Base-by-base conservation (phyloP, 2,888 invertebrate genomes). In the Allacma fusca region DNA sequence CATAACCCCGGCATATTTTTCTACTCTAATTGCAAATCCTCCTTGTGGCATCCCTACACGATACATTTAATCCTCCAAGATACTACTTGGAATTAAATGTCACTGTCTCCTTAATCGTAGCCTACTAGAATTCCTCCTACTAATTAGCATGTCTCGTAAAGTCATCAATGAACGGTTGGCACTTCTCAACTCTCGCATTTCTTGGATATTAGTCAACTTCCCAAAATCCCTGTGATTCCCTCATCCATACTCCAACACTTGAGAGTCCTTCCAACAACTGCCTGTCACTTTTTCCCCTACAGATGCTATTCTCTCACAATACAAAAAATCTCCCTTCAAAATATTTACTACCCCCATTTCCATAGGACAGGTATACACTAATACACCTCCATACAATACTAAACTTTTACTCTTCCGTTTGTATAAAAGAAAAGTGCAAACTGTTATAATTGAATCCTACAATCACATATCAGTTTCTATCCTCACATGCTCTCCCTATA, bases 61-160 rank as follows among this genome's bases (percentile, higher is more conserved):
- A 50, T 19, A 50, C 50, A 50, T 50, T 50, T 50, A 50, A 50
- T 50, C 50, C n/a, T 50, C 50, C 2, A 50, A 50, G 7, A 50
- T 9, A 50, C 16, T 16, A 50, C 50, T 16, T 50, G 16, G n/a
- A 50, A 50, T 50, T 9, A 50, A 50, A 16, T 50, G 50, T 50
- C 50, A 50, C 50, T 50, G 50, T 16, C 50, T 50, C 50, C 16
- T 50, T 50, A 50, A 50, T 50, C 50, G 9, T n/a, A 50, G 19
- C 16, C 4, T 50, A n/a, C 50, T 13, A 50, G 19, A 50, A n/a
- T 50, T n/a, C n/a, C 50, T 50, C 2, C 50, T 50, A 50, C 19
- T 50, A 50, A 50, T 50, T 13, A 50, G 50, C 34, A 34, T 50
- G 16, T 19, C 50, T 50, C 50, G n/a, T n/a, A 50, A 50, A 13